A percentile compares a stretch with the other conserved stretches of the same genome.
Conservation (phyloP, 1,140 invertebrate species). For the Drosophila kurseongensis region DNA sequence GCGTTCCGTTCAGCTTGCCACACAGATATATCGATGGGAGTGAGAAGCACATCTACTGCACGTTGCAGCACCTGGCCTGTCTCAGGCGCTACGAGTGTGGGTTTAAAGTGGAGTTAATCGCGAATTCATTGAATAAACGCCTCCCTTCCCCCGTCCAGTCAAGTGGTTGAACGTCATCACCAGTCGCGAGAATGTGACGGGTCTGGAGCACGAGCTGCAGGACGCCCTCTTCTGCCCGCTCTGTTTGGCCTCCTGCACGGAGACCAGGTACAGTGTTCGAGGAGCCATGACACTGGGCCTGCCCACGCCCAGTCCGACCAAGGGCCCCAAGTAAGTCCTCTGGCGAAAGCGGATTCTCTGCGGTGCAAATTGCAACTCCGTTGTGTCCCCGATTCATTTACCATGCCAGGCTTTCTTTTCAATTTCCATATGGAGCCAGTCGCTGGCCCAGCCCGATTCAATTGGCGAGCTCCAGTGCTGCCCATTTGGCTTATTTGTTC, state of each 20-base stretch:
- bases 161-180: slow-evolving; percentile 84
- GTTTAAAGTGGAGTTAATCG: slow-evolving; percentile 34
- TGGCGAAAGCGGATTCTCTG: slow-evolving; percentile 27
- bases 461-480: not conserved
- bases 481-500: slow-evolving; percentile 1
- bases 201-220: slow-evolving; percentile 80
- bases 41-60: slow-evolving; percentile 68
- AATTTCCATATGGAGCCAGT: slow-evolving; percentile 32
- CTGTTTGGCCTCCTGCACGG: slow-evolving; percentile 72
- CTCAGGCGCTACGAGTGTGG: slow-evolving; percentile 74
- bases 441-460: not conserved
- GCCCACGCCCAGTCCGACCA: slow-evolving; percentile 20
- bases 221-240: slow-evolving; percentile 79
- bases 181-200: slow-evolving; percentile 61
- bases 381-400: slow-evolving; percentile 14
- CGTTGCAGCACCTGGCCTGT: slow-evolving; percentile 72
- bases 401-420: slow-evolving; percentile 26
- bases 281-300: slow-evolving; percentile 60
- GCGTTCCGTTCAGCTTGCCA: slow-evolving; percentile 86
- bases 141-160: slow-evolving; percentile 46
- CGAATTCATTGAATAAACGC: slow-evolving; percentile 37
- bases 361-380: slow-evolving; percentile 35
- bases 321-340: slow-evolving; percentile 51
- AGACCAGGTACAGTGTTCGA: slow-evolving; percentile 65
- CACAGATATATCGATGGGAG: slow-evolving; percentile 66